A percentile compares a stretch with the other conserved stretches of the same genome.
Conservation (phyloP, 2,888 invertebrate genomes). For the Xestoiulus laeticollis region DNA sequence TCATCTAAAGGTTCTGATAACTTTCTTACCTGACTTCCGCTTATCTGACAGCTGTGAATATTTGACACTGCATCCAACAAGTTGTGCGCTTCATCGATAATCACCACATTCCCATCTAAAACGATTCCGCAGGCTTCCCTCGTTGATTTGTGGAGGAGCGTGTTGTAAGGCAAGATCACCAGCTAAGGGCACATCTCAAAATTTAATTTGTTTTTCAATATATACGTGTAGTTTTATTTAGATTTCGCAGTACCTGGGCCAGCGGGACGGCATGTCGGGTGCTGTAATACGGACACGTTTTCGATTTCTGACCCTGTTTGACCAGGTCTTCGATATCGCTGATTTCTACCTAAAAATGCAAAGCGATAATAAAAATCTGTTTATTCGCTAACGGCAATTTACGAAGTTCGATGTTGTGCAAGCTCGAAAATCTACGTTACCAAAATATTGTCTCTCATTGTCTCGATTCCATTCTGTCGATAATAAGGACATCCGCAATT, state of each 20-base stretch:
- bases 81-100: slow-evolving; percentile 96
- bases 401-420: too few species aligned
- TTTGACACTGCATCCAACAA: slow-evolving; percentile 87
- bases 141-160: slow-evolving; percentile 80
- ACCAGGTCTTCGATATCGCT: slow-evolving; percentile 90
- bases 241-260: slow-evolving; percentile 71
- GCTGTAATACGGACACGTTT: slow-evolving; percentile 95
- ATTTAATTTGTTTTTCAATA: too few species aligned
- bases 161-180: slow-evolving; percentile 80
- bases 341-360: slow-evolving; percentile 70
- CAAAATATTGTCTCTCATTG: slow-evolving; percentile 61
- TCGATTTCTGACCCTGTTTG: slow-evolving; percentile 72
- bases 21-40: slow-evolving; percentile 69
- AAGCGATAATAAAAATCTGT: too few species aligned
- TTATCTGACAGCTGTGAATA: slow-evolving; percentile 82
- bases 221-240: background rate
- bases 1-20: too few species aligned
- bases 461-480: slow-evolving; percentile 71
- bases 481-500: slow-evolving; percentile 76
- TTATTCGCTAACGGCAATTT: too few species aligned
- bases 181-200: slow-evolving; percentile 64
- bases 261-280: slow-evolving; percentile 81
- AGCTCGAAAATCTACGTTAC: slow-evolving; percentile 44
- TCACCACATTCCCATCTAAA: slow-evolving; percentile 79
- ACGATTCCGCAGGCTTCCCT: slow-evolving; percentile 77